Evolutionary conservation across 2,797 vertebrate genomes (phyloP), one percentile per base, ranked within the genome.

Genomic region (Argya squamiceps): DNA sequence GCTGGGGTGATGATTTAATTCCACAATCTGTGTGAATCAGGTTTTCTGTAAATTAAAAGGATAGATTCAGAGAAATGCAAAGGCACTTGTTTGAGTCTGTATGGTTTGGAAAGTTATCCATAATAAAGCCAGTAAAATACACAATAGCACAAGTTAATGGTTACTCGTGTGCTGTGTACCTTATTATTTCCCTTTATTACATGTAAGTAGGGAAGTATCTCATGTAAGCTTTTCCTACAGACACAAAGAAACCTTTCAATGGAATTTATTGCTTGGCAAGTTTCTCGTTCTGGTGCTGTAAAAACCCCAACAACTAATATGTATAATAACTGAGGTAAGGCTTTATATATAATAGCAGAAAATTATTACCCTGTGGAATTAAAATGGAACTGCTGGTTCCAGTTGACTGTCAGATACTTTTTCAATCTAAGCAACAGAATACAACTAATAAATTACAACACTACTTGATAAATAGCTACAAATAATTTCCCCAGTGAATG

Each of bases 31-130:
- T 68, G 88, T 96, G 96, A 97, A 96, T 97, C 94, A 95, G 80
- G 92, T 94, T 96, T 97, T 94, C 88, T 95, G 95, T 95, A 96
- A 95, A 93, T 93, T 87, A 64, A 93, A 96, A 90, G 64, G 92
- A 62, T 3, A 84, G 88, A 70, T 47, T 93, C 92, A 94, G 71
- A 95, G 85, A 94, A 95, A 92, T 44, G 70, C 60, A 84, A 92
- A 96, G 50, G 80, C 88, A 80, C 62, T 91, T 24, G 0, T 81
- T 86, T 65, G 55, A 75, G 56, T 81, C 84, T 64, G 39, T 49
- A 76, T 1, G 3, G 87, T 88, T 89, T 95, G 90, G 74, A 94
- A 96, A 81, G 52, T 91, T 87, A 87, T 36, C 88, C 80, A 27
- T 90, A 92, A 77, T 73, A 93, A 92, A 96, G 37, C 60, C 75